phyloP scores from a whole-genome alignment of 2,797 vertebrate genomes.

The Morus bassanus region DNA sequence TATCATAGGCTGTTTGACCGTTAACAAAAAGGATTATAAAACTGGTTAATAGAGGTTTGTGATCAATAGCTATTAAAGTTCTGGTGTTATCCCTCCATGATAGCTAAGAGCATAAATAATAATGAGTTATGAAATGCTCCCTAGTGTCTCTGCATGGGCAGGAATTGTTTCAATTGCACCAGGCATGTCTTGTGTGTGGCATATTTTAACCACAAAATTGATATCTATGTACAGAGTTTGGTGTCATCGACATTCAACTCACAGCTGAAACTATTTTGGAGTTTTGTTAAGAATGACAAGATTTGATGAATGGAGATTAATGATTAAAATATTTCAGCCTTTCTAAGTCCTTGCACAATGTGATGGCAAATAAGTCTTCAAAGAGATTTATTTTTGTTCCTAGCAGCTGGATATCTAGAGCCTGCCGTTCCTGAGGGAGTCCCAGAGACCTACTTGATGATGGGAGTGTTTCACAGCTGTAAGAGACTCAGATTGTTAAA shows the following conservation, averaged over 20 bases:
- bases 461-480: slow-evolving; percentile 54
- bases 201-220: background rate
- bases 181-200: background rate
- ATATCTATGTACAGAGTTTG: background rate
- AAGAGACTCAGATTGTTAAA: slow-evolving; percentile 21
- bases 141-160: background rate
- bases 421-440: slow-evolving; percentile 8
- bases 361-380: slow-evolving; percentile 54
- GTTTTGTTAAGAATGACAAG: background rate
- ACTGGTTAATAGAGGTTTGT: background rate
- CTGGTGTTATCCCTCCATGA: background rate
- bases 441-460: slow-evolving; percentile 11
- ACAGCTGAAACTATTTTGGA: slow-evolving; percentile 58
- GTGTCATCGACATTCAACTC: background rate
- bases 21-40: background rate
- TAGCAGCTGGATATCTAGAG: slow-evolving; percentile 47
- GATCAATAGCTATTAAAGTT: background rate
- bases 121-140: background rate
- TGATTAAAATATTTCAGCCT: slow-evolving; percentile 50
- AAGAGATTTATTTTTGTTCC: slow-evolving; percentile 67
- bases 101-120: background rate
- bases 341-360: slow-evolving; percentile 30
- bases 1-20: background rate
- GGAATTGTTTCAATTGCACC: background rate
- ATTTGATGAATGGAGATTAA: slow-evolving; percentile 67